phyloP scores from a whole-genome alignment of 2,888 invertebrate species.

The Drosophila siamana region DNA sequence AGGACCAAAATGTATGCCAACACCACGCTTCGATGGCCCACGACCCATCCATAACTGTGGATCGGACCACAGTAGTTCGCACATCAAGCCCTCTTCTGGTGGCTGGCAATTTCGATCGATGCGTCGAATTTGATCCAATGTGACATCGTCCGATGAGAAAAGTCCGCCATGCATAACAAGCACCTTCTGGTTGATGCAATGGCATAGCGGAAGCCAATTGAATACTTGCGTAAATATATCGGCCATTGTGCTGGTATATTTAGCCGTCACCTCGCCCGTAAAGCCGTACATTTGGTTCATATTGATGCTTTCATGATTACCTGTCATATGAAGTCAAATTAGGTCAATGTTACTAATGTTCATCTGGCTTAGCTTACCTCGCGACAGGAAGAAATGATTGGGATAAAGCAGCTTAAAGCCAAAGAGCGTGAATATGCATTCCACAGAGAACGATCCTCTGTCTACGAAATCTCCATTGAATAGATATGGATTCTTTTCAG shows the following conservation, averaged over 20 bases:
- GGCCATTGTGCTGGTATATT: constrained; percentile 97
- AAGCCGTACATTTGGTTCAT: constrained; percentile 99
- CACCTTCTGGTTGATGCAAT: constrained; percentile 94
- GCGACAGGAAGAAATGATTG: constrained; percentile 97
- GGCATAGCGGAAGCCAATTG: constrained; percentile 98
- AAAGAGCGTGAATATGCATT: constrained; percentile 98
- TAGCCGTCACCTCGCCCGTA: constrained; percentile 98
- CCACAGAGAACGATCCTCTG: constrained; percentile 99
- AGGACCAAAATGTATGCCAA: constrained; percentile 99
- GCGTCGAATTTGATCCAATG: constrained; percentile 95
- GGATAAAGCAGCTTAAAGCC: constrained; percentile 98
- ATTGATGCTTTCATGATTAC: constrained; percentile 98
- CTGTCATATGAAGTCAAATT: constrained; percentile 85
- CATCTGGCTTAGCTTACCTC: constrained; percentile 89
- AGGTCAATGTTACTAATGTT: not conserved
- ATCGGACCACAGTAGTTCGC: constrained; percentile 99
- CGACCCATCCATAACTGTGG: constrained; percentile 96
- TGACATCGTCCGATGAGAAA: constrained; percentile 96
- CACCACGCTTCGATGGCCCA: constrained; percentile 97
- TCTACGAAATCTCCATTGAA: constrained; percentile 99
- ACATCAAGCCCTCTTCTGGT: constrained; percentile 99
- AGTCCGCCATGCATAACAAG: constrained; percentile 99
- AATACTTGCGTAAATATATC: constrained; percentile 99
- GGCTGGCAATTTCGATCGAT: constrained; percentile 98
- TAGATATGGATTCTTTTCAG: constrained; percentile 96